Conservation (phyloP, 2,888 invertebrate genomes). For the Cerastis leucographa region DNA sequence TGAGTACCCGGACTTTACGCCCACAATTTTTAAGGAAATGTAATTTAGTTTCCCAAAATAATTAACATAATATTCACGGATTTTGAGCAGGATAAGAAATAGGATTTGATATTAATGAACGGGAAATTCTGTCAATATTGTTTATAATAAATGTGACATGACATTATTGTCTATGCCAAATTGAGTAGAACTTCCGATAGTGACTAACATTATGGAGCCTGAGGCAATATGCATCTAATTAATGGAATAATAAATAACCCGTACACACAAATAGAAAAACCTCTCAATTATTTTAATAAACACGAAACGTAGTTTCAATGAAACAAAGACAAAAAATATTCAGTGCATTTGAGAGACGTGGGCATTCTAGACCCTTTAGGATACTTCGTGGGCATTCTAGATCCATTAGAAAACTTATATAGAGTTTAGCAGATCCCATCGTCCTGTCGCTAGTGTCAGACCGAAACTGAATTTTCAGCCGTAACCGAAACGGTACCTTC, state of each 20-base stretch:
- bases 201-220: too few relatives aligned
- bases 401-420: background rate
- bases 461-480: too few relatives aligned
- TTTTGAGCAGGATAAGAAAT: slow-evolving; percentile 60
- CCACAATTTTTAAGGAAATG: slow-evolving; percentile 34
- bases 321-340: background rate
- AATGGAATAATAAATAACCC: background rate
- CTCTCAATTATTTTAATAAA: background rate
- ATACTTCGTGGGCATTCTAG: background rate
- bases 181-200: slow-evolving; percentile 39
- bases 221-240: slow-evolving; percentile 31
- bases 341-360: background rate
- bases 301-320: too few relatives aligned
- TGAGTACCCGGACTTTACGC: slow-evolving; percentile 44
- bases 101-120: slow-evolving; percentile 46
- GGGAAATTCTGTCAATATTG: slow-evolving; percentile 12
- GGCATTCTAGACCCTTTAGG: background rate
- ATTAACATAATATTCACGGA: slow-evolving; percentile 44
- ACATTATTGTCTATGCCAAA: slow-evolving; percentile 11
- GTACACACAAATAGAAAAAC: background rate
- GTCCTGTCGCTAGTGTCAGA: too few relatives aligned
- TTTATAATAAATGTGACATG: slow-evolving; percentile 18
- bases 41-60: slow-evolving; percentile 43
- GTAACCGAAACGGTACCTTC: too few relatives aligned
- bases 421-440: background rate